A percentile compares a stretch with the other conserved stretches of the same genome.
These are phyloP conservation scores for Athetis lepigone DNA, from an alignment of 2,888 invertebrate species.

Conservation along the genomic window DNA sequence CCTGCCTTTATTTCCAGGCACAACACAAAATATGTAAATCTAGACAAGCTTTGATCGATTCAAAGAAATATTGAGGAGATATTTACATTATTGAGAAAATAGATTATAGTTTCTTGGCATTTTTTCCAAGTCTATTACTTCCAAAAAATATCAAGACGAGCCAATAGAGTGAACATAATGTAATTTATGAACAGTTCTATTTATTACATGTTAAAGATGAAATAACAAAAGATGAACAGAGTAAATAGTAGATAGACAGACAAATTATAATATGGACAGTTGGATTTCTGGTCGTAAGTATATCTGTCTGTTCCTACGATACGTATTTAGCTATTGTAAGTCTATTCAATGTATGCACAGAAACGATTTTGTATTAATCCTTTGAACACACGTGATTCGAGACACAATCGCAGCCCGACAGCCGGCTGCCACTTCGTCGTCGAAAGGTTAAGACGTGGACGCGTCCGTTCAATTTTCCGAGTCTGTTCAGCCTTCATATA, in stretches of 20 bases:
- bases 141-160: neutral
- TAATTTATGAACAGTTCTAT: slow-evolving; percentile 11
- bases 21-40: slow-evolving; percentile 6
- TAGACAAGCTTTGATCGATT: neutral
- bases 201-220: slow-evolving; percentile 3
- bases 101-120: slow-evolving; percentile 12
- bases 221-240: neutral
- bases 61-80: slow-evolving; percentile 8
- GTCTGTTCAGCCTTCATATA: no score
- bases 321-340: no score
- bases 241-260: neutral
- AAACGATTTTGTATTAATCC: no score
- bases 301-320: no score
- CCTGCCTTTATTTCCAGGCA: slow-evolving; percentile 25
- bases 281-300: neutral
- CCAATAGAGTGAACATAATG: slow-evolving; percentile 2
- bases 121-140: neutral
- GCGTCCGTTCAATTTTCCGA: no score
- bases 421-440: no score
- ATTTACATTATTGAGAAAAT: slow-evolving; percentile 17
- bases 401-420: no score
- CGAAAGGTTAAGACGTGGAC: no score
- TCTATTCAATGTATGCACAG: no score
- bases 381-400: no score
- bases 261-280: neutral